Evolutionary conservation across 2,888 invertebrate species (phyloP), one percentile per base, ranked within the genome.

Genomic region (Callimorpha dominula): DNA sequence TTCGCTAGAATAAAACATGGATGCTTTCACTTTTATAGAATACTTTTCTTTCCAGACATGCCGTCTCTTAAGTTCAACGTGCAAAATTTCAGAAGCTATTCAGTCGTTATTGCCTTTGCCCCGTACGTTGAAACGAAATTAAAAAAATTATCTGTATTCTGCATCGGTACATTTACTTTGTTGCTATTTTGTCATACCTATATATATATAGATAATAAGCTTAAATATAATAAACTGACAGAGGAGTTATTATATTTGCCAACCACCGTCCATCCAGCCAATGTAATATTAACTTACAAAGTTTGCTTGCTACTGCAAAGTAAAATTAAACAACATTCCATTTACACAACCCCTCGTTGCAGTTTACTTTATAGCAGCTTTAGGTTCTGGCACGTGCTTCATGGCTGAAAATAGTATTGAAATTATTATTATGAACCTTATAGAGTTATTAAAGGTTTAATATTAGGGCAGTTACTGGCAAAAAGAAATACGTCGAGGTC

Each of bases 271-370:
- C 3, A 54, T 54, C 4, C 9, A 54, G n/a, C 9, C 17, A 54
- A 54, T 54, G 54, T 11, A n/a, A 54, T 54, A n/a, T 54, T n/a
- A 54, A 54, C 54, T n/a, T 54, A n/a, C n/a, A 54, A 54, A n/a
- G 54, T 11, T 54, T 54, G n/a, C n/a, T n/a, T n/a, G n/a, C n/a
- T n/a, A 54, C n/a, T 54, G 54, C 54, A 54, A 54, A 54, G 54
- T 54, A n/a, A n/a, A n/a, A n/a, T 54, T 54, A 9, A 54, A 54
- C 54, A n/a, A 54, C 54, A 54, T 54, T 11, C 54, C n/a, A 15
- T 1, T 52, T 6, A n/a, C 54, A 54, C 9, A 54, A 11, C 4
- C 54, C 17, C 17, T n/a, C 54, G n/a, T 54, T 54, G 54, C 54
- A 54, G 54, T 54, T n/a, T 54, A n/a, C 54, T 54, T 1, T 9